Evolutionary conservation across 2,888 invertebrate genomes (phyloP), one percentile per base, ranked within the genome.

Genomic region (Caenorhabditis zanzibari): DNA sequence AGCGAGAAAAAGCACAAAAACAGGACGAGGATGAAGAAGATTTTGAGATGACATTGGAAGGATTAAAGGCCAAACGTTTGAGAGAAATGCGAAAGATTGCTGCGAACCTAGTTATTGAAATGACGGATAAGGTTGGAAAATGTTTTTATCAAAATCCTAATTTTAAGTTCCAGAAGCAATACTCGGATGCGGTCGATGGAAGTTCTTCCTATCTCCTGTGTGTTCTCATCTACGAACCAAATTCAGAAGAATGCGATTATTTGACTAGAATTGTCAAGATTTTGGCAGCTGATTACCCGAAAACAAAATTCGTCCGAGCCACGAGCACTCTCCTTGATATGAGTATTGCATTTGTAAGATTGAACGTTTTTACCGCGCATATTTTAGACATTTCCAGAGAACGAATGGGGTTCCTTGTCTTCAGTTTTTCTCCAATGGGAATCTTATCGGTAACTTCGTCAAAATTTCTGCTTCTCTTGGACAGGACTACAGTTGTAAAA

Each of bases 361-460:
- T 12, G 5, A 26, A 54, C 12, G 4, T 22, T 16, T 2, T 10
- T 7, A 22, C 5, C 24, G 24, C 5, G 22, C 38, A n/a, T 32
- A 5, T 22, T 44, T n/a, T n/a, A n/a, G 58, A 22, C 44, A 1
- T 12, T n/a, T 44, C 47, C 71, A 81, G 81, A 76, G 28, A 63
- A 59, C 59, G 5, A 81, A 84, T 12, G 91, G 87, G 1, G 68
- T 90, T 9, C 91, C 91, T 4, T 81, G 88, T 1, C 80, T 91
- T 6, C 91, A 91, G 82, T 86, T 92, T 41, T 91, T 90, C 74
- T 49, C 64, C 9, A 61, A 83, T 19, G 91, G 88, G 7, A 59
- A 88, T 19, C 80, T 91, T n/a, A 82, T 89, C 24, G 91, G 90
- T 19, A 92, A 91, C 77, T 91, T 92, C 49, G 85, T 91, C 6